phyloP scores from a whole-genome alignment of 1,140 invertebrate genomes.

The Drosophila teissieri region DNA sequence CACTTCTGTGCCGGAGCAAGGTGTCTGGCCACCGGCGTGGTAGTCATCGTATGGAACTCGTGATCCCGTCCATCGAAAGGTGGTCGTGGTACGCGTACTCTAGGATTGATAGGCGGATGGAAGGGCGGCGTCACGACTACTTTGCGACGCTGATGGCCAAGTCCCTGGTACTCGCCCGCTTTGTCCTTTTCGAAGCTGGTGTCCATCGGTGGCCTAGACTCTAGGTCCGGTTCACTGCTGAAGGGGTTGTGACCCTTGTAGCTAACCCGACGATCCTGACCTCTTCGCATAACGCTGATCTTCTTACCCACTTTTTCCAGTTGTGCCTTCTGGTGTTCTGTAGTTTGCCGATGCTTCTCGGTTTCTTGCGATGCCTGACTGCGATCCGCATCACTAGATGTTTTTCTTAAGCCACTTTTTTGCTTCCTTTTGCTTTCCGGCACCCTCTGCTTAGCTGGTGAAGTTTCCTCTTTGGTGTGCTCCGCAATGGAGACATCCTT shows the following conservation, averaged over 20 bases:
- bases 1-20: constrained; percentile 5
- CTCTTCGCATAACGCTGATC: constrained; percentile 7
- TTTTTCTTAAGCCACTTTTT: background rate
- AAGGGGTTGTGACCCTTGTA: constrained; percentile 32
- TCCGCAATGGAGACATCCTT: background rate
- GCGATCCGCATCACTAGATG: background rate
- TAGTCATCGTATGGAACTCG: constrained; percentile 56
- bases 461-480: background rate
- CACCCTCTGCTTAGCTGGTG: background rate
- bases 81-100: constrained; percentile 55
- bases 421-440: background rate
- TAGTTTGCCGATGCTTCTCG: background rate
- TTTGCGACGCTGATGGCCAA: constrained; percentile 18
- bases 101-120: constrained; percentile 62
- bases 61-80: constrained; percentile 69
- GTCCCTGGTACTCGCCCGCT: background rate
- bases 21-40: constrained; percentile 3
- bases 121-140: constrained; percentile 27
- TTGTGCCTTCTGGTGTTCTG: background rate
- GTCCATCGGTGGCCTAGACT: constrained; percentile 10
- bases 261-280: constrained; percentile 3
- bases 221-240: background rate
- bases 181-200: background rate
- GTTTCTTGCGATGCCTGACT: background rate
- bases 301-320: background rate